phyloP scores from a whole-genome alignment of 2,888 invertebrate genomes.

The Seira musarum region DNA sequence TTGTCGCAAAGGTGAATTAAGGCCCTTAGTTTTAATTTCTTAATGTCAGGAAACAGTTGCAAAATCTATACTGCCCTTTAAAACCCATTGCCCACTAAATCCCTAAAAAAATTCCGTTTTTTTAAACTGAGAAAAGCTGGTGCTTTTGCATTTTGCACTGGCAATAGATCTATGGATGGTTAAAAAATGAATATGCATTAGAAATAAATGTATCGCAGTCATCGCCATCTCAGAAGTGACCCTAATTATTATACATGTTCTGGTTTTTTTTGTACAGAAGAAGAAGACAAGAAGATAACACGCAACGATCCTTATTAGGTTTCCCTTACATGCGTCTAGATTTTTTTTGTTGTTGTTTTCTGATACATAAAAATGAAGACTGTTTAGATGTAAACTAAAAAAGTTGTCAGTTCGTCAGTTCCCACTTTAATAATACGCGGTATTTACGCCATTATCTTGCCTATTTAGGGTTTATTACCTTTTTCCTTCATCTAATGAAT shows the following conservation, averaged over 20 bases:
- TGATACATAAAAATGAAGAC: not conserved
- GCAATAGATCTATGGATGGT: too few species aligned
- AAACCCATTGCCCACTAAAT: too few species aligned
- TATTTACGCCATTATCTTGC: slow-evolving; percentile 1
- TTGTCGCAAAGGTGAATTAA: too few species aligned
- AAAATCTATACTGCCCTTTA: too few species aligned
- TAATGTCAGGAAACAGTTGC: too few species aligned
- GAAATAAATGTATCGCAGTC: not conserved
- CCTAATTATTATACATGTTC: slow-evolving; percentile 5
- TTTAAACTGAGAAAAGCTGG: too few species aligned
- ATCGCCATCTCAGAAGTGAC: not conserved
- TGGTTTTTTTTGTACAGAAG: not conserved
- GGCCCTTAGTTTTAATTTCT: too few species aligned
- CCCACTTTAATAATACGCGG: not conserved
- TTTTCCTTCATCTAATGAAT: not conserved
- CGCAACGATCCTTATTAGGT: slow-evolving; percentile 10
- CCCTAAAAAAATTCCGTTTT: too few species aligned
- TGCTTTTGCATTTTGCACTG: not conserved
- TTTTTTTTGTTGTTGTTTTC: not conserved
- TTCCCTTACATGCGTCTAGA: slow-evolving; percentile 4
- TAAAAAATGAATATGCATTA: slow-evolving; percentile 10
- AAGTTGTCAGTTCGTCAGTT: not conserved
- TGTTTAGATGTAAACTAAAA: not conserved
- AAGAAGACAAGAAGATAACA: not conserved
- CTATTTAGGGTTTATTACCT: slow-evolving; percentile 3